Evolutionary conservation across 2,113 vertebrate genomes (phyloP).

Genomic region (Xenopus tropicalis): UCB_Xtro_10.0 CM004444.2:25626001-25626500

Average conservation of each 20-base stretch:
- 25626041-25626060: no score
- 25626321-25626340: slow-evolving; percentile 7
- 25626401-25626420: slow-evolving; percentile 34
- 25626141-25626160: slow-evolving; percentile 36
- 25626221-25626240: slow-evolving; percentile 15
- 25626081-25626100: no score
- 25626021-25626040: no score
- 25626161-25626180: slow-evolving; percentile 30
- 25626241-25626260: slow-evolving; percentile 10
- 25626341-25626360: slow-evolving; percentile 39
- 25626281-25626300: slow-evolving; percentile 28
- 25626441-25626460: slow-evolving; percentile 20
- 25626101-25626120: not conserved
- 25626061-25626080: no score
- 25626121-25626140: slow-evolving; percentile 24
- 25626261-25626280: slow-evolving; percentile 38
- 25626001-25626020: no score
- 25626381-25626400: slow-evolving; percentile 25
- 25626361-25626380: slow-evolving; percentile 33
- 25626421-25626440: slow-evolving; percentile 42
- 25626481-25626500: slow-evolving; percentile 5
- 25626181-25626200: slow-evolving; percentile 34
- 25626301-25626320: slow-evolving; percentile 22
- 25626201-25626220: slow-evolving; percentile 43
- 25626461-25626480: slow-evolving; percentile 7